A percentile compares a stretch with the other conserved stretches of the same genome.
These are phyloP conservation scores for Meloidogyne floridensis DNA, from an alignment of 1,140 invertebrate genomes.

Conservation along the genomic window DNA sequence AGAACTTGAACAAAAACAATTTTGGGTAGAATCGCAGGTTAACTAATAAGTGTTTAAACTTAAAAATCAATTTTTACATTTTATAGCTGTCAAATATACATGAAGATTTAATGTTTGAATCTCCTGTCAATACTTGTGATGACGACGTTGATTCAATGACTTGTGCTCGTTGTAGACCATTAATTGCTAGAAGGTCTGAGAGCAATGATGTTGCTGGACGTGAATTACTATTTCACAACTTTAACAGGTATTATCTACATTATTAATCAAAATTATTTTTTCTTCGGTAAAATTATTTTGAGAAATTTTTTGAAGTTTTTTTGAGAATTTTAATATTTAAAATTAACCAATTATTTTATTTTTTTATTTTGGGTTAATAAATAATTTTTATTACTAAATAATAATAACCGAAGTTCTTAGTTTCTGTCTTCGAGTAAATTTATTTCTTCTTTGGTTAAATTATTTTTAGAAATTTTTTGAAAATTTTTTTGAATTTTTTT, in stretches of 20 bases:
- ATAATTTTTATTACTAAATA: no score
- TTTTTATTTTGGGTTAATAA: no score
- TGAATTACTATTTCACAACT: neutral
- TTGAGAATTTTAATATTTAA: no score
- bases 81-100: neutral
- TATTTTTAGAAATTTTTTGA: no score
- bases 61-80: slow-evolving; percentile 1
- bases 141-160: neutral
- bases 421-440: no score
- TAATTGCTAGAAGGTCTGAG: neutral
- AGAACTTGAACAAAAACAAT: slow-evolving; percentile 4
- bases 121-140: neutral
- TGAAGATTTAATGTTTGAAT: slow-evolving; percentile 17
- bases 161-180: slow-evolving; percentile 23
- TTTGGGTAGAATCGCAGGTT: neutral
- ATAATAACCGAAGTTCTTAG: no score
- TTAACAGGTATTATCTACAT: neutral
- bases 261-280: no score
- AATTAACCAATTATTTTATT: no score
- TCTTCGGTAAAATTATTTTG: no score
- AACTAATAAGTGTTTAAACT: neutral
- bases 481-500: no score
- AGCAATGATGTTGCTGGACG: neutral
- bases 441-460: no score
- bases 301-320: no score